Evolutionary conservation across 2,888 invertebrate species (phyloP).

Genomic region (Hofmannophila pseudospretella): DNA sequence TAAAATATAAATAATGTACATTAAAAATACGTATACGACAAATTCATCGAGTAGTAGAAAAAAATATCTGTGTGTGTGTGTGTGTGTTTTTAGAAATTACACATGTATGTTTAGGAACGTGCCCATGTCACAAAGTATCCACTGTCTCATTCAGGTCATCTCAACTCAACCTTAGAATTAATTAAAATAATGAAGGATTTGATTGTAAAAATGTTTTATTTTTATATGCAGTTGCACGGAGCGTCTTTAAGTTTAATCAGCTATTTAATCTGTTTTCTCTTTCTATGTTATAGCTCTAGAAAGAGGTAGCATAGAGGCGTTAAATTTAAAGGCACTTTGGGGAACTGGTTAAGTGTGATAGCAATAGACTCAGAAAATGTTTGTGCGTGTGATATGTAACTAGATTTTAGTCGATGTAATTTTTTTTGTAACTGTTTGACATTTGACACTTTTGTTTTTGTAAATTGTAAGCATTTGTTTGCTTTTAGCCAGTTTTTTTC

Average conservation of each 20-base stretch:
- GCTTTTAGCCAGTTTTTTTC: slow-evolving; percentile 63
- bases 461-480: slow-evolving; percentile 79
- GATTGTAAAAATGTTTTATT: slow-evolving; percentile 18
- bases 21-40: too few relatives aligned
- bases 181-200: slow-evolving; percentile 16
- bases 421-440: slow-evolving; percentile 24
- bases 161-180: neutral
- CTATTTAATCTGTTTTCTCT: too few relatives aligned
- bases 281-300: too few relatives aligned
- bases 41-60: too few relatives aligned
- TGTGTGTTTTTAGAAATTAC: too few relatives aligned
- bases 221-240: slow-evolving; percentile 6
- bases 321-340: too few relatives aligned
- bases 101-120: too few relatives aligned
- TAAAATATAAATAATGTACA: too few relatives aligned
- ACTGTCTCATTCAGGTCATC: neutral
- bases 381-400: slow-evolving; percentile 39
- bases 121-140: neutral
- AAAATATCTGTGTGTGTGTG: too few relatives aligned
- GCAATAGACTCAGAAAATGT: slow-evolving; percentile 28
- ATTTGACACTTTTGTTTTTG: slow-evolving; percentile 51
- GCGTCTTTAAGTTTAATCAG: too few relatives aligned
- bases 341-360: too few relatives aligned
- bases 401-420: slow-evolving; percentile 26
- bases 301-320: too few relatives aligned